phyloP scores from a whole-genome alignment of 2,888 invertebrate species.

The Acanthacorydalis orientalis region DNA sequence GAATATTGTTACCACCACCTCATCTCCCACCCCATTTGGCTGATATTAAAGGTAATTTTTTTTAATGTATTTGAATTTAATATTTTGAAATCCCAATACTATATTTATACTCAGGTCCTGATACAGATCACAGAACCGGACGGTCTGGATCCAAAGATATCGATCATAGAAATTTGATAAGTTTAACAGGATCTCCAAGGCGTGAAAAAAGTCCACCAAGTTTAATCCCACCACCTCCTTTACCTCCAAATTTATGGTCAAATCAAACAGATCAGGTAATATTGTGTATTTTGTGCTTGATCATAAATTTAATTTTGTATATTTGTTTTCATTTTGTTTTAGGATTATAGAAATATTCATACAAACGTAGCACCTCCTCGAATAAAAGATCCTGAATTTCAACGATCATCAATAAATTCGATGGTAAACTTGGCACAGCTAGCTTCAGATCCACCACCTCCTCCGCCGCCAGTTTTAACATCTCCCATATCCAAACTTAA shows the following conservation, averaged over 20 bases:
- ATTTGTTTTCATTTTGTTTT: slow-evolving; percentile 8
- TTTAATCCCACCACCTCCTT: slow-evolving; percentile 9
- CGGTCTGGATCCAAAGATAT: slow-evolving; percentile 35
- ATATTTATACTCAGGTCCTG: slow-evolving; percentile 6
- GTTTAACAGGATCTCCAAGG: slow-evolving; percentile 56
- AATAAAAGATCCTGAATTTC: background rate
- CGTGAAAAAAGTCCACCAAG: slow-evolving; percentile 8
- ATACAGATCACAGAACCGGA: slow-evolving; percentile 12
- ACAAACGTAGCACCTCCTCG: background rate
- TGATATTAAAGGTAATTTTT: background rate
- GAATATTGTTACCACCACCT: slow-evolving; percentile 35
- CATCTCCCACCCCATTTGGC: slow-evolving; percentile 1
- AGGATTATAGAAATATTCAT: slow-evolving; percentile 8
- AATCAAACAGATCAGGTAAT: slow-evolving; percentile 23
- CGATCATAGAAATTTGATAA: slow-evolving; percentile 71
- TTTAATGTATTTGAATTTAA: background rate
- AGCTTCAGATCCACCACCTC: slow-evolving; percentile 25
- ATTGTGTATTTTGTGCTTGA: no score
- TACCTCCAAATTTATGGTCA: slow-evolving; percentile 18
- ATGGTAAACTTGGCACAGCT: slow-evolving; percentile 8
- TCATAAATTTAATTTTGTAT: background rate
- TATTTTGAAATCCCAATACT: no score
- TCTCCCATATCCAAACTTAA: background rate
- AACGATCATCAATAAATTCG: background rate
- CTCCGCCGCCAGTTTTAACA: slow-evolving; percentile 24